These are phyloP conservation scores for Phortica magna DNA, from an alignment of 2,888 invertebrate genomes.

Conservation along the genomic window DNA sequence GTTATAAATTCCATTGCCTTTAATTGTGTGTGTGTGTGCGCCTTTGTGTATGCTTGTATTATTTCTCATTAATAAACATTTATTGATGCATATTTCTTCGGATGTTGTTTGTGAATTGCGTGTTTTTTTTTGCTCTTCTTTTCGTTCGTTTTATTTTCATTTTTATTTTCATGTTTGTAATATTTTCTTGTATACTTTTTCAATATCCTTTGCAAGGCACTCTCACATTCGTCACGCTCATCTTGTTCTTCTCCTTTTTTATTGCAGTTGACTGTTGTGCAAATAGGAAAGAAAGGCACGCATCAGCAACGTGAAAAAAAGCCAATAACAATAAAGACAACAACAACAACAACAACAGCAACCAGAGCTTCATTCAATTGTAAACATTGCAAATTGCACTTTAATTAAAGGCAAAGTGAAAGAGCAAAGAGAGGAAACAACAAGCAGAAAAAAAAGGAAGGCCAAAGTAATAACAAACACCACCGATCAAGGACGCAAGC, in stretches of 20 bases:
- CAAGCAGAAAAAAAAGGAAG: neutral
- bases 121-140: neutral
- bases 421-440: neutral
- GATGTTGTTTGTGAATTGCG: neutral
- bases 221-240: neutral
- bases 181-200: neutral
- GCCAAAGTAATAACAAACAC: neutral
- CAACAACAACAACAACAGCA: neutral
- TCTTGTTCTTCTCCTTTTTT: neutral
- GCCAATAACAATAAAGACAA: neutral
- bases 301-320: too few species aligned
- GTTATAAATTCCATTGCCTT: neutral
- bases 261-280: neutral
- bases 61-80: slow-evolving; percentile 7
- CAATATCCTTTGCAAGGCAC: neutral
- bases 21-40: neutral
- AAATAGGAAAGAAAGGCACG: too few species aligned
- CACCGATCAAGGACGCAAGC: neutral
- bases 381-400: neutral
- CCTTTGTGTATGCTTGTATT: neutral
- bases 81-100: neutral
- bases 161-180: neutral
- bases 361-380: neutral
- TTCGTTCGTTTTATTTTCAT: neutral
- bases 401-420: neutral